phyloP scores from a whole-genome alignment of 2,797 vertebrate species.

The Propithecus perrieri region DNA sequence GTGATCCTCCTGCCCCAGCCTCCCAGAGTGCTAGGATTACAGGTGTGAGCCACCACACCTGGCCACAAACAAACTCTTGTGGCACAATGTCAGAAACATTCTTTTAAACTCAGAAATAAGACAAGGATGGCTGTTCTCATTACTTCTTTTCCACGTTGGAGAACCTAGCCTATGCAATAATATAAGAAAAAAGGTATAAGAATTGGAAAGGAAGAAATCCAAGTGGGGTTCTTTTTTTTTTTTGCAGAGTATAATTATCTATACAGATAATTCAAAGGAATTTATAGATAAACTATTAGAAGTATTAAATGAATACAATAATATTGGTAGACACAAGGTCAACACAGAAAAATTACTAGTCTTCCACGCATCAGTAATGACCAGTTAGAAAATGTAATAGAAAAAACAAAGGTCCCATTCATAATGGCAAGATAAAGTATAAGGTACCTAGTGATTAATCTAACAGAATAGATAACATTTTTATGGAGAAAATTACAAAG shows the following conservation, averaged over 20 bases:
- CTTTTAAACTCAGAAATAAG: background rate
- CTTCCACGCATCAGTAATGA: background rate
- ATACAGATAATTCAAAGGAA: background rate
- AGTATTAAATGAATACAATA: constrained; percentile 3
- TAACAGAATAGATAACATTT: constrained; percentile 6
- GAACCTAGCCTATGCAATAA: background rate
- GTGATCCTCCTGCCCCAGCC: too few species aligned
- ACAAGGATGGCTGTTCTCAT: background rate
- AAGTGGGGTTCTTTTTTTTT: background rate
- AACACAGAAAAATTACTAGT: background rate
- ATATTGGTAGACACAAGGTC: background rate
- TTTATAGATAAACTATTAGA: background rate
- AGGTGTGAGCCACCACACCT: too few species aligned
- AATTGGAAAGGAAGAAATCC: background rate
- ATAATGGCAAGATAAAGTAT: background rate
- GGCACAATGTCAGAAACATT: background rate
- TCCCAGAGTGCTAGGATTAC: too few species aligned
- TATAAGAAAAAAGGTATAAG: background rate
- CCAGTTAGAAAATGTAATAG: background rate
- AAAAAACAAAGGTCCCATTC: constrained; percentile 13
- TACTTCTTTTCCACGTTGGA: background rate
- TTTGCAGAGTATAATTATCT: background rate
- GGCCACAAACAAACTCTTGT: background rate
- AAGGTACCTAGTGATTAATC: background rate
- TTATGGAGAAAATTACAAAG: constrained; percentile 36